Evolutionary conservation across 2,888 invertebrate species (phyloP).

Genomic region (Alitta virens): DNA sequence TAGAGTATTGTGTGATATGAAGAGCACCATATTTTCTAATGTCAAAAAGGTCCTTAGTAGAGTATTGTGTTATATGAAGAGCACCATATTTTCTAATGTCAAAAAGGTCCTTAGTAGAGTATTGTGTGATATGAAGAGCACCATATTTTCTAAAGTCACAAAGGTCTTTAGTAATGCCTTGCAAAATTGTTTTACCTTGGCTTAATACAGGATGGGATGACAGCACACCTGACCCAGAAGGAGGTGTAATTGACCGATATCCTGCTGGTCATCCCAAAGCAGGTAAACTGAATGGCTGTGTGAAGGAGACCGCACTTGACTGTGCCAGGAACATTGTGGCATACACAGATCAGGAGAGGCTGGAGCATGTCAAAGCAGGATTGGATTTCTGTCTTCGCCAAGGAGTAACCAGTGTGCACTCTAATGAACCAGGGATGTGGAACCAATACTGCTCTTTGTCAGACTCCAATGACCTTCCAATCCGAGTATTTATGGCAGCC

Average conservation of each 20-base stretch:
- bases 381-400: slow-evolving; percentile 16
- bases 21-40: too few relatives aligned
- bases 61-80: too few relatives aligned
- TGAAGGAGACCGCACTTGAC: slow-evolving; percentile 20
- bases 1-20: too few relatives aligned
- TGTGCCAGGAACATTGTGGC: background rate
- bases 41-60: too few relatives aligned
- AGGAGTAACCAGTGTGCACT: slow-evolving; percentile 29
- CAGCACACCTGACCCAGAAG: slow-evolving; percentile 18
- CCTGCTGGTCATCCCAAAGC: slow-evolving; percentile 19
- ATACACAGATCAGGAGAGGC: background rate
- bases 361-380: slow-evolving; percentile 13
- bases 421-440: slow-evolving; percentile 26
- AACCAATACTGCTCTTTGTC: slow-evolving; percentile 23
- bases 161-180: too few relatives aligned
- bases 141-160: too few relatives aligned
- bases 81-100: too few relatives aligned
- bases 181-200: too few relatives aligned
- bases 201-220: background rate
- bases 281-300: slow-evolving; percentile 23
- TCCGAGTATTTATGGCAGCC: slow-evolving; percentile 27
- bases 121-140: too few relatives aligned
- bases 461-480: slow-evolving; percentile 21
- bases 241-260: slow-evolving; percentile 24
- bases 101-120: too few relatives aligned